These are phyloP conservation scores for Nomada lathburiana DNA, from an alignment of 2,888 invertebrate genomes.

Conservation along the genomic window DNA sequence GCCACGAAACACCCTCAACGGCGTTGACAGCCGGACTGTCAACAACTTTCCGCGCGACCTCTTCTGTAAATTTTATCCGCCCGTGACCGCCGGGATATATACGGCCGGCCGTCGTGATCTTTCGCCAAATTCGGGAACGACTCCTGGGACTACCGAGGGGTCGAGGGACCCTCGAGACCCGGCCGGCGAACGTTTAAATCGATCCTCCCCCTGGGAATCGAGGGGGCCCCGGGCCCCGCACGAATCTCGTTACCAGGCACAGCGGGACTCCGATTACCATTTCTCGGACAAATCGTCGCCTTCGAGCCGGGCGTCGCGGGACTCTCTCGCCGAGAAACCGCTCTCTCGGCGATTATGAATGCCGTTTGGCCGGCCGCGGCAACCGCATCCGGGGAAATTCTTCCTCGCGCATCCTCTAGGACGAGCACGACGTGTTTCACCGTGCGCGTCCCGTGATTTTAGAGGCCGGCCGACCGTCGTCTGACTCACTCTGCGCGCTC, in stretches of 20 bases:
- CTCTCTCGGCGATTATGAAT: conserved; percentile 37
- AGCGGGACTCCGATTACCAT: conserved; percentile 74
- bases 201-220: conserved; percentile 63
- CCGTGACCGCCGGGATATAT: conserved; percentile 46
- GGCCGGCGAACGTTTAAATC: conserved; percentile 72
- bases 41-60: conserved; percentile 43
- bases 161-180: conserved; percentile 58
- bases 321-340: conserved; percentile 25
- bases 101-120: conserved; percentile 64
- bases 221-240: conserved; percentile 49
- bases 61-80: conserved; percentile 38
- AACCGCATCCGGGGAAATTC: conserved; percentile 44
- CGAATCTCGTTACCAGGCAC: conserved; percentile 73
- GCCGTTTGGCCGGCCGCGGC: conserved; percentile 2
- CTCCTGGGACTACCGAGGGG: conserved; percentile 59
- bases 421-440: conserved; percentile 23
- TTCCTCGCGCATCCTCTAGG: conserved; percentile 27
- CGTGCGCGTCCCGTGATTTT: conserved; percentile 13
- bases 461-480: background rate
- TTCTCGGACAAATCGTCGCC: conserved; percentile 75
- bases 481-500: conserved; percentile 9
- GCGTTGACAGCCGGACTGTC: conserved; percentile 66
- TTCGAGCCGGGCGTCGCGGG: conserved; percentile 54
- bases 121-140: conserved; percentile 59
- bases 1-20: conserved; percentile 2